Base-by-base conservation (phyloP, 37 sponge, comb jelly and placozoan species). In the Aplysina aerophoba region DNA sequence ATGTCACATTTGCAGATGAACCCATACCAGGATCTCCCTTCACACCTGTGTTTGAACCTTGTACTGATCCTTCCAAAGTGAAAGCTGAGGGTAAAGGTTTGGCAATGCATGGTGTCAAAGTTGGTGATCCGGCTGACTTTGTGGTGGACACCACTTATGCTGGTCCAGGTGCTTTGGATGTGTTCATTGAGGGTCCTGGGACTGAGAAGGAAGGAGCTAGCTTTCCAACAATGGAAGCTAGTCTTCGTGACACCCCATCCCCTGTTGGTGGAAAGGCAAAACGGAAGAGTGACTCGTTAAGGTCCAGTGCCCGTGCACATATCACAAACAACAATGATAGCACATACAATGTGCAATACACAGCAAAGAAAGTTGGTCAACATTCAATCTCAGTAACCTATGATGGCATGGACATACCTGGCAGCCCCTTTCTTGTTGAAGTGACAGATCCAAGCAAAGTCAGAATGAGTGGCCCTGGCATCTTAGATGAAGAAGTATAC, bases 51-150 rank as follows among this genome's bases (percentile, higher is more conserved):
- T 91, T 91, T 86, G 88, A 90, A 24, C 86, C 88, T 38, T 67
- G 86, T 16, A 89, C 93, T 33, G 95, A 98, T 73, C 87, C 91
- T n/a, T 81, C 75, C 57, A 94, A 96, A 59, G 94, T 96, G 19
- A 87, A 79, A 72, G 97, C 94, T n/a, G 83, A 88, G 56, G 99
- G 99, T 30, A 94, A 95, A 17, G 99, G 99, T 20, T 78, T 98
- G 61, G 74, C 87, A 57, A 78, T 66, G 14, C 80, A 87, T 40
- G 99, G 97, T 28, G 81, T 96, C 19, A 94, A 91, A 72, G 83
- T 89, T 60, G 92, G 91, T 5, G 92, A 91, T 36, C 59, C 85
- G 22, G 91, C 89, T 40, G 81, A 89, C 5, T 98, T 98, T 68
- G 79, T 88, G 15, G 91, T 98, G n/a, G 97, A 95, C 61, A 80